Evolutionary conservation across 2,797 vertebrate species (phyloP).

Genomic region (Octomys mimax): DNA sequence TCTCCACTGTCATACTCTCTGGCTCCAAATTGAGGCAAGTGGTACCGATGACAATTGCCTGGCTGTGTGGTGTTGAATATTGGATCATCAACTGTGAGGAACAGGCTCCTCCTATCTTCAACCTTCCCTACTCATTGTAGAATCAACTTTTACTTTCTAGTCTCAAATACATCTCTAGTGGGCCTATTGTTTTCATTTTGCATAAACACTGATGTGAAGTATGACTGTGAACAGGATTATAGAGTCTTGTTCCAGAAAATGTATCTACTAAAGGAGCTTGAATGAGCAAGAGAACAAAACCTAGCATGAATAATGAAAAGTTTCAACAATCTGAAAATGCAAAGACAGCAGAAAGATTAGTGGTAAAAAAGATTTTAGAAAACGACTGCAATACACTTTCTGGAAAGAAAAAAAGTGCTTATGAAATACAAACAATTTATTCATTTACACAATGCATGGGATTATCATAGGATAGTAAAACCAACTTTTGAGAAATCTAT

Average conservation of each 20-base stretch:
- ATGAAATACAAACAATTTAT: neutral
- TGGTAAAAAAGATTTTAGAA: neutral
- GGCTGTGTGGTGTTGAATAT: neutral
- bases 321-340: neutral
- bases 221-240: neutral
- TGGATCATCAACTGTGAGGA: neutral
- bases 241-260: neutral
- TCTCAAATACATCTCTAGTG: neutral
- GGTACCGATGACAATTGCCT: neutral
- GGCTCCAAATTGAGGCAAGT: neutral
- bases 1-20: neutral
- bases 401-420: neutral
- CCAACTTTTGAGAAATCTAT: neutral
- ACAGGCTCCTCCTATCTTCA: neutral
- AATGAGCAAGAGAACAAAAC: neutral
- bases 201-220: neutral
- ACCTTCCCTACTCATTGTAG: neutral
- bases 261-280: neutral
- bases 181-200: neutral
- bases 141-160: neutral
- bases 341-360: neutral
- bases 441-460: neutral
- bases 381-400: neutral
- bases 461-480: neutral
- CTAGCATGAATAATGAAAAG: neutral